phyloP scores from a whole-genome alignment of 2,113 vertebrate species.

The Ranitomeya variabilis region DNA sequence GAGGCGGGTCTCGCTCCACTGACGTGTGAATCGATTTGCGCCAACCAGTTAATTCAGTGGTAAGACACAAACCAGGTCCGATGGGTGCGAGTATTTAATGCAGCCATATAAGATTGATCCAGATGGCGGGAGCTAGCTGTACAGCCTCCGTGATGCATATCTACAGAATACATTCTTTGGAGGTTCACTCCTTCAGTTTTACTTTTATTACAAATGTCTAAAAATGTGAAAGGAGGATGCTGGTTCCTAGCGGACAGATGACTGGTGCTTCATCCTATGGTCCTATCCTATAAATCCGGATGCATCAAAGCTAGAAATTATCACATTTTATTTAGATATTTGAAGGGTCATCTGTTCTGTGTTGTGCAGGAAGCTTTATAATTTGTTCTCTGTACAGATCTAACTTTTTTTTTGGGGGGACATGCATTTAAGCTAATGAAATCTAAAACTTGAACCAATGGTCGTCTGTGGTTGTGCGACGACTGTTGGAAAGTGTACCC shows the following conservation, averaged over 20 bases:
- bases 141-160: not conserved
- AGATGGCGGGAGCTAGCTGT: not conserved
- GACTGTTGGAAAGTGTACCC: conserved; percentile 70
- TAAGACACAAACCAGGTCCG: not conserved
- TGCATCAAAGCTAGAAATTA: not conserved
- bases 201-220: not conserved
- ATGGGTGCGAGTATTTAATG: not conserved
- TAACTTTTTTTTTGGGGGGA: not conserved
- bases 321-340: not conserved
- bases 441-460: conserved; percentile 65
- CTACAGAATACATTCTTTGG: not conserved
- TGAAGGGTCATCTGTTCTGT: not conserved
- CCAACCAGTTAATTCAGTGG: too few species aligned
- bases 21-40: too few species aligned
- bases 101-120: too few species aligned
- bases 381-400: not conserved
- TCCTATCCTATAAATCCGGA: not conserved
- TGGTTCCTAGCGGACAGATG: not conserved
- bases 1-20: too few species aligned
- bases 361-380: not conserved
- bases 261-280: conserved; percentile 3
- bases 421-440: conserved; percentile 63
- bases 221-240: not conserved
- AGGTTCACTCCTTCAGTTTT: not conserved
- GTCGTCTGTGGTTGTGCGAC: conserved; percentile 60